phyloP scores from a whole-genome alignment of 1,140 invertebrate genomes.

The Pseudomyrmex cubaensis region DNA sequence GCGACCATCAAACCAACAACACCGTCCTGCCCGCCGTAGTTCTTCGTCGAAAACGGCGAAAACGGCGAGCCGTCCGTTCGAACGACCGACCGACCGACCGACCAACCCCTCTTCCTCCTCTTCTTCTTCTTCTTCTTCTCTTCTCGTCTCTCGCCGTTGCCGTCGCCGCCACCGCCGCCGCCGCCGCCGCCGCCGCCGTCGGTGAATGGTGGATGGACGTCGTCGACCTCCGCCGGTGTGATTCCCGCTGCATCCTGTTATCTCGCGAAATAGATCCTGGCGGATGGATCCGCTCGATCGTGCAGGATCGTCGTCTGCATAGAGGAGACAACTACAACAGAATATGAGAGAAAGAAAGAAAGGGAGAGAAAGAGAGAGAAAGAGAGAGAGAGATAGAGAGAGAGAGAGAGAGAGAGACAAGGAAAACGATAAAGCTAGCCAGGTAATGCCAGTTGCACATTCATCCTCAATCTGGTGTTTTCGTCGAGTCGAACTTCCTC shows the following conservation, averaged over 20 bases:
- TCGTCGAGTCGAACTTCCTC: neutral
- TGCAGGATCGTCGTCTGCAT: neutral
- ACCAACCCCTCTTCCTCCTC: conserved; percentile 62
- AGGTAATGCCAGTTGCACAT: conserved; percentile 45
- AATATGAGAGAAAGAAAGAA: neutral
- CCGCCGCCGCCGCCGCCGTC: conserved; percentile 29
- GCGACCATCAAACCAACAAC: conserved; percentile 85
- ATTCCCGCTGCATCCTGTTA: conserved; percentile 3
- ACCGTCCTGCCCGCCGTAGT: conserved; percentile 69
- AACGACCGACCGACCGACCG: neutral
- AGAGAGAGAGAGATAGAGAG: no score
- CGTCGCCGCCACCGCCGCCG: conserved; percentile 43
- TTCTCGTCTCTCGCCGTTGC: conserved; percentile 31
- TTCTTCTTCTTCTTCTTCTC: conserved; percentile 57
- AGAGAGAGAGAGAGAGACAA: conserved; percentile 1
- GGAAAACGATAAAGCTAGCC: neutral
- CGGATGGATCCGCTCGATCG: neutral
- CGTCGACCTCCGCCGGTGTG: conserved; percentile 12
- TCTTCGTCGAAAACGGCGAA: conserved; percentile 67
- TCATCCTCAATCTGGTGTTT: neutral
- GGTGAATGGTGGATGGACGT: conserved; percentile 9
- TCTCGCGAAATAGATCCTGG: conserved; percentile 19
- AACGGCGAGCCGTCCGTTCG: conserved; percentile 45
- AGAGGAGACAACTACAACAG: no score
- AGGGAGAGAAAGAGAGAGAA: neutral